A percentile compares a stretch with the other conserved stretches of the same genome.
phyloP scores from a whole-genome alignment of 2,888 invertebrate species.

The Alloscopus bannaensis region DNA sequence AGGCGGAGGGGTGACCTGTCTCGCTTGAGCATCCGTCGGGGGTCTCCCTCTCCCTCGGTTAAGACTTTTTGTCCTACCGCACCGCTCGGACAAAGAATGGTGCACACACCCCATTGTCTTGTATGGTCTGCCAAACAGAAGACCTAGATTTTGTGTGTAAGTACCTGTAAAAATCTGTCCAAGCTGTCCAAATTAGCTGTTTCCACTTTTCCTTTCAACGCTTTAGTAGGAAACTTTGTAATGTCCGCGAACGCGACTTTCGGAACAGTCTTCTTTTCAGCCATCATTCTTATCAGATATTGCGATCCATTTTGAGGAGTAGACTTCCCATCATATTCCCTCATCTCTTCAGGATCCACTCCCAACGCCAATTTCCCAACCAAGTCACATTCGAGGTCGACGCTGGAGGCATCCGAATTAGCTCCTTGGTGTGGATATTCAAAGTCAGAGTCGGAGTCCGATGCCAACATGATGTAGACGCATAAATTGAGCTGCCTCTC shows the following conservation, averaged over 20 bases:
- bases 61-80: no score
- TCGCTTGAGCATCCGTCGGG: no score
- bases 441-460: constrained; percentile 59
- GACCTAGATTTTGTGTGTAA: neutral
- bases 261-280: constrained; percentile 63
- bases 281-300: constrained; percentile 65
- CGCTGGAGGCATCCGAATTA: constrained; percentile 39
- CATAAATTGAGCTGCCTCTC: no score
- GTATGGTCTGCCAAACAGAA: no score
- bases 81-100: no score
- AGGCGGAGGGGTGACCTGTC: no score
- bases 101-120: no score
- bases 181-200: constrained; percentile 4
- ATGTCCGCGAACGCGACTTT: constrained; percentile 64
- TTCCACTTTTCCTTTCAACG: neutral
- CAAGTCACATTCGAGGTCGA: constrained; percentile 10
- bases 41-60: no score
- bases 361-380: constrained; percentile 55
- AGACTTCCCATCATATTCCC: constrained; percentile 56
- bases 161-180: constrained; percentile 39
- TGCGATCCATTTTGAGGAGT: constrained; percentile 70
- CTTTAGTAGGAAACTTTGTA: neutral
- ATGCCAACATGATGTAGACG: constrained; percentile 51
- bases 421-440: constrained; percentile 34
- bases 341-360: constrained; percentile 57